These are phyloP conservation scores for Pimpla rufipes DNA, from an alignment of 2,888 invertebrate genomes.

Conservation along the genomic window DNA sequence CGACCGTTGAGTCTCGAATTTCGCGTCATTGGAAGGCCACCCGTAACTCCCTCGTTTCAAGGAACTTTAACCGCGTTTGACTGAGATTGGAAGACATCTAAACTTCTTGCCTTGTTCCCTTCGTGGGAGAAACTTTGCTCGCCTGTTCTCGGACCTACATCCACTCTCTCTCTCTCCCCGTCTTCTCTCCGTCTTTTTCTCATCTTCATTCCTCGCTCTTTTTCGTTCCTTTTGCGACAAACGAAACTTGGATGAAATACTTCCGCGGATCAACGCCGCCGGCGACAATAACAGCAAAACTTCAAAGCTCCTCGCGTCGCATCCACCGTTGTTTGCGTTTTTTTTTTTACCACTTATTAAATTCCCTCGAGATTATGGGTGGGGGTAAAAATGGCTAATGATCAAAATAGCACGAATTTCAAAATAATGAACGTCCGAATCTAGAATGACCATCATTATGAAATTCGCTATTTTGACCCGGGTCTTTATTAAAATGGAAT, in stretches of 20 bases:
- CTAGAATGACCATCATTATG: too few species aligned
- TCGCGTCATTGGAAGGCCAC: constrained; percentile 55
- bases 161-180: neutral
- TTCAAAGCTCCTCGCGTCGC: neutral
- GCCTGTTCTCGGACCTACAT: constrained; percentile 3
- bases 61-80: constrained; percentile 69
- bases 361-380: neutral
- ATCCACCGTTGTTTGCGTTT: neutral
- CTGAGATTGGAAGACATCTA: constrained; percentile 66
- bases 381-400: too few species aligned
- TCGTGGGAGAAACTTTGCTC: constrained; percentile 14
- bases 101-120: constrained; percentile 58
- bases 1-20: constrained; percentile 41
- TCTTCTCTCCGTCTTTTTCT: neutral
- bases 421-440: too few species aligned
- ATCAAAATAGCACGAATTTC: too few species aligned
- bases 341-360: neutral
- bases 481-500: too few species aligned
- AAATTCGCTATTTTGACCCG: too few species aligned
- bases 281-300: neutral
- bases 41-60: constrained; percentile 61
- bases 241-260: constrained; percentile 8
- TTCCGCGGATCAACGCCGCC: neutral
- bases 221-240: neutral
- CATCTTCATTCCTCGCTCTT: constrained; percentile 1